A percentile compares a stretch with the other conserved stretches of the same genome.
Conservation (phyloP, 2,797 vertebrate species). For the Chiloscyllium punctatum region DNA sequence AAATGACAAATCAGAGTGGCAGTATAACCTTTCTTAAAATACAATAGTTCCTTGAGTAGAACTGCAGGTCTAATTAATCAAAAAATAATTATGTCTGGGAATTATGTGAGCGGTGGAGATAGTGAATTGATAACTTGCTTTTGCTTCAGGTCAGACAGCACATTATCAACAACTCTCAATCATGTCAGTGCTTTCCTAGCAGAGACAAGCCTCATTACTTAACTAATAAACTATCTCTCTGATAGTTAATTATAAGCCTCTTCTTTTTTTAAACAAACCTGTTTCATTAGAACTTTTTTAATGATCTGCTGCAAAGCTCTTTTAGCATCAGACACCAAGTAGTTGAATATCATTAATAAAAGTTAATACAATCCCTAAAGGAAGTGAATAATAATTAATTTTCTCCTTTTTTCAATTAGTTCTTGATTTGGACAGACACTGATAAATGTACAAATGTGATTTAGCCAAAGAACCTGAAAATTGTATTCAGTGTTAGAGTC, state of each 20-base stretch:
- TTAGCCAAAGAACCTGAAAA: slow-evolving; percentile 15
- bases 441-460: slow-evolving; percentile 33
- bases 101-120: slow-evolving; percentile 24
- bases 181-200: slow-evolving; percentile 37
- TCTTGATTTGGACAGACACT: slow-evolving; percentile 31
- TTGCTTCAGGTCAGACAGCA: slow-evolving; percentile 35
- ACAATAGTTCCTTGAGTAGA: slow-evolving; percentile 29
- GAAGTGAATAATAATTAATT: slow-evolving; percentile 38
- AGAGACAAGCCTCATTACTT: slow-evolving; percentile 36
- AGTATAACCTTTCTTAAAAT: slow-evolving; percentile 18
- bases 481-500: neutral
- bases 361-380: slow-evolving; percentile 38
- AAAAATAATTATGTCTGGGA: slow-evolving; percentile 38
- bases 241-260: slow-evolving; percentile 38
- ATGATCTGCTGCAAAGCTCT: slow-evolving; percentile 28
- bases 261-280: slow-evolving; percentile 35
- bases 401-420: slow-evolving; percentile 35
- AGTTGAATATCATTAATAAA: slow-evolving; percentile 38
- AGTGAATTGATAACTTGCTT: slow-evolving; percentile 32
- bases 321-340: slow-evolving; percentile 18
- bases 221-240: slow-evolving; percentile 37
- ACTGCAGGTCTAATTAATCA: slow-evolving; percentile 34
- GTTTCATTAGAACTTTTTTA: slow-evolving; percentile 38
- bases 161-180: slow-evolving; percentile 38
- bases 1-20: slow-evolving; percentile 21